Conservation (phyloP, 2,113 vertebrate species). For the Platysternon megacephalum region DNA sequence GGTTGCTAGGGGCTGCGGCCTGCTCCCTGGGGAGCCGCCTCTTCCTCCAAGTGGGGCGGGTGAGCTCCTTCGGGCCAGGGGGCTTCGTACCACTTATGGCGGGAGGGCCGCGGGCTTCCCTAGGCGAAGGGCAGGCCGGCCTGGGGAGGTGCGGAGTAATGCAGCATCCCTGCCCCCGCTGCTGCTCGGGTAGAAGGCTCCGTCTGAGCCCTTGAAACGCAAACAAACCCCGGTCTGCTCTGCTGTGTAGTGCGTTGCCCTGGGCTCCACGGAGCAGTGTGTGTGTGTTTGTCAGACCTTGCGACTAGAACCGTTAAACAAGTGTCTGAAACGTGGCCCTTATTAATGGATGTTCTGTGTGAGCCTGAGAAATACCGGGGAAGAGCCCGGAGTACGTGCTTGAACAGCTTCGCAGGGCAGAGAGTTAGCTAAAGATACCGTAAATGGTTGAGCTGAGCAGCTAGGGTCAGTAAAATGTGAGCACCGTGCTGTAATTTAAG, state of each 20-base stretch:
- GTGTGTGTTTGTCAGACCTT: not conserved
- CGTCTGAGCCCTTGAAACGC: too few relatives aligned
- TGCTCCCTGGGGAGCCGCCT: not conserved
- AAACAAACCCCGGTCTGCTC: too few relatives aligned
- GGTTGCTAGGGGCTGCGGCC: not conserved
- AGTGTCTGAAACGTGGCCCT: fast-evolving
- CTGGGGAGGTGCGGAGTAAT: not conserved
- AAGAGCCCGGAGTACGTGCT: not conserved
- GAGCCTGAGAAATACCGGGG: fast-evolving
- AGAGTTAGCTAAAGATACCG: fast-evolving
- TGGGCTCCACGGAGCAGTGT: not conserved
- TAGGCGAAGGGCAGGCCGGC: too few relatives aligned
- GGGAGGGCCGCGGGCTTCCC: too few relatives aligned
- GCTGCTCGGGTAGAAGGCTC: too few relatives aligned
- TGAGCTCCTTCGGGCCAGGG: too few relatives aligned
- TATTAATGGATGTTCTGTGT: fast-evolving
- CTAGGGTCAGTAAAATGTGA: fast-evolving
- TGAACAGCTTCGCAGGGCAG: fast-evolving
- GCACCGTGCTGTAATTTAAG: not conserved
- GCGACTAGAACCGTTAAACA: too few relatives aligned
- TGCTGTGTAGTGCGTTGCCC: not conserved
- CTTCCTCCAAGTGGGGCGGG: not conserved
- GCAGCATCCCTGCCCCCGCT: too few relatives aligned
- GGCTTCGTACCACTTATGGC: too few relatives aligned
- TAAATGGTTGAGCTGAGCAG: not conserved